Evolutionary conservation across 2,888 invertebrate genomes (phyloP), one percentile per base, ranked within the genome.

Genomic region (Nesidiocoris tenuis): DNA sequence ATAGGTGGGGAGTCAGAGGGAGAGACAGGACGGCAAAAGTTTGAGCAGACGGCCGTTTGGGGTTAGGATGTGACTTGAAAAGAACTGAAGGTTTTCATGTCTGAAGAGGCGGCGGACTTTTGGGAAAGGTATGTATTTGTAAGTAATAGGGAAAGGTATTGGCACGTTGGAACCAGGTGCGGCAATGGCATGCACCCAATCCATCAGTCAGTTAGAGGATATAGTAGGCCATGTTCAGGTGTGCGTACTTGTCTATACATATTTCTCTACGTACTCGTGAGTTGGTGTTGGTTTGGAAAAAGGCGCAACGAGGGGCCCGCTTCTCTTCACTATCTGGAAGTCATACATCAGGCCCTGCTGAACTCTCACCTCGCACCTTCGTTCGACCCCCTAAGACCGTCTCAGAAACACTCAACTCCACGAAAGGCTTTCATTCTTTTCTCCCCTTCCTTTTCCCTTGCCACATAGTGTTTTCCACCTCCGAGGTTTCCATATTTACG

Each of bases 81-180:
- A 67, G 67, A 67, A 67, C 21, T 67, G 67, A 67, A 67, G 67
- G 67, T 54, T 67, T 67, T 39, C 39, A 56, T 39, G 54, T 22
- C 22, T 19, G 56, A 67, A 67, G 66, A 54, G 18, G 39, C 24
- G 65, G 65, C 25, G 66, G 39, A 18, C 5, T 1, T 39, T 16
- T 17, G 22, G 16, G 55, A 55, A 22, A 67, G 17, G 67, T 67
- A 67, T 67, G 54, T 67, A 67, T 67, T 67, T 67, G 67, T 67
- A 67, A 67, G 67, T 67, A 67, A 67, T 67, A 67, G 67, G 55
- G 67, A 67, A 67, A 67, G 67, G 67, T 67, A 67, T 67, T 56
- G 55, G 67, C 1, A 56, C 39, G 39, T 39, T 39, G 39, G 22
- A 56, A 67, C 67, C 65, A 65, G 65, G 67, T 19, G 67, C 39